phyloP scores from a whole-genome alignment of 2,113 vertebrate genomes.

The Callipepla squamata region DNA sequence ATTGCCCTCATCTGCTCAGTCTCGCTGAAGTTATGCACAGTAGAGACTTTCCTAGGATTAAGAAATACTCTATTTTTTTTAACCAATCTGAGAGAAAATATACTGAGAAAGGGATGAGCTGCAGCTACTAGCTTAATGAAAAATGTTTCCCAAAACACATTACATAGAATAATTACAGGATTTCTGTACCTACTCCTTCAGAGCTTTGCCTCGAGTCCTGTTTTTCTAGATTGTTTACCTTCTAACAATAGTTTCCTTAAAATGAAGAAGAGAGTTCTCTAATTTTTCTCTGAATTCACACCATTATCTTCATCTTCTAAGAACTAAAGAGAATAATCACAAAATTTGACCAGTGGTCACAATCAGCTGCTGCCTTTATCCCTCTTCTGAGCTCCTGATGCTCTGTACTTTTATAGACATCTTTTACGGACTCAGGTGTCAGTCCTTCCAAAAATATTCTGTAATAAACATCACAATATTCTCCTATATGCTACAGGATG shows the following conservation, averaged over 20 bases:
- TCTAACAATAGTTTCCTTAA: neutral
- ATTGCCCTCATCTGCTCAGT: neutral
- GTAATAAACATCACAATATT: neutral
- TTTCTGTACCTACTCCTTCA: neutral
- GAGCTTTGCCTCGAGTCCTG: neutral
- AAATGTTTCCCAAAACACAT: neutral
- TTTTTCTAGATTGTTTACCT: neutral
- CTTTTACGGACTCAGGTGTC: neutral
- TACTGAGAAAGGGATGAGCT: neutral
- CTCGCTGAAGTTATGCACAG: neutral
- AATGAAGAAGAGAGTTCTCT: neutral
- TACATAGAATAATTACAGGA: neutral
- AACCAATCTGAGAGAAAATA: neutral
- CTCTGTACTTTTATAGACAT: neutral
- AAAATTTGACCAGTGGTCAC: neutral
- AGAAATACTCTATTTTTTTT: neutral
- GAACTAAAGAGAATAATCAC: neutral
- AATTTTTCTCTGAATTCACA: neutral
- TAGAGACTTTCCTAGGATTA: neutral
- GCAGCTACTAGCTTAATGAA: neutral
- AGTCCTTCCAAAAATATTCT: neutral
- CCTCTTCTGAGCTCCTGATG: neutral
- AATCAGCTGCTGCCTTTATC: neutral
- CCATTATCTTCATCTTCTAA: neutral
- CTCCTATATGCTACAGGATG: neutral